Base-by-base conservation (phyloP, 2,113 vertebrate genomes). In the Pycnonotus jocosus region DNA sequence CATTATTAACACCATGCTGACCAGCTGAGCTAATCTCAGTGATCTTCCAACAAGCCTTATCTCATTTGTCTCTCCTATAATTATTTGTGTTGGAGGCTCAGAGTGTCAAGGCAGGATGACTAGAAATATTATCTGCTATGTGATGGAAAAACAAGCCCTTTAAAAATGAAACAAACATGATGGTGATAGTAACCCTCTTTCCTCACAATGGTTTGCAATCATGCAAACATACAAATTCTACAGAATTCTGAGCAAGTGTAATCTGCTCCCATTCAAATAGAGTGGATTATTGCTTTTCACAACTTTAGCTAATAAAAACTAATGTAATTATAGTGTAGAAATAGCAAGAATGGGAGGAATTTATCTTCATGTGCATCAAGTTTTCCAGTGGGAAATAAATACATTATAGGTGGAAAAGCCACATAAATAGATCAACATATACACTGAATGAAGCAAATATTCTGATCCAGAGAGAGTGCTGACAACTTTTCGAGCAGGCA, bases 91-190 rank as follows among this genome's bases (percentile, higher is more conserved):
- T 85, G 53, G 78, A 87, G 61, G 69, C 65, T 94, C 56, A 21
- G 25, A 38, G 65, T 74, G 38, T 73, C 44, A 78, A 88, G 40
- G 44, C 81, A 87, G 38, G 78, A 68, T 85, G 87, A 48, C 40
- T 91, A 45, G 65, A 85, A 85, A 85, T 95, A 81, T 82, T 82
- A 82, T 85, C 81, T 88, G 66, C 78, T 79, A 38, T 7, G 3
- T 56, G 87, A 85, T 85, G 57, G 92, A 93, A 79, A 90, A 96
- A 76, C 69, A 94, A 95, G 61, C 66, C 48, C 65, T 87, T 91
- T 30, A 76, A 76, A 96, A 78, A 21, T n/a, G 73, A 94, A 76
- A 69, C 71, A 88, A 85, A 86, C 45, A 33, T 35, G 70, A 54
- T 45, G 81, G 90, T 93, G 93, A 57, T 33, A 79, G 70, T 76